phyloP scores from a whole-genome alignment of 2,888 invertebrate species.

The Tromatobia lineatoria region DNA sequence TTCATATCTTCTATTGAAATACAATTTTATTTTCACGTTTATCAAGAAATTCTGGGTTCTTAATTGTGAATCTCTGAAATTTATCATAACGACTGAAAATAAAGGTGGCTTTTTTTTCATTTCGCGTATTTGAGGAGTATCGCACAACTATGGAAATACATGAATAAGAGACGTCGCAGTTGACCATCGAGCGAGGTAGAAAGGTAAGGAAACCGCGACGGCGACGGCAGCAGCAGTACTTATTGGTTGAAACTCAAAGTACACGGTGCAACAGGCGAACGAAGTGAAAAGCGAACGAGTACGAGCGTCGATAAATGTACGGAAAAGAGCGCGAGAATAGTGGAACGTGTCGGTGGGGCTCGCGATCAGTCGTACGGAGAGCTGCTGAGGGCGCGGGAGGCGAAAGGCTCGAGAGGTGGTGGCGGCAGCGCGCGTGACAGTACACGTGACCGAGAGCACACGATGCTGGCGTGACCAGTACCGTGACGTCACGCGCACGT shows the following conservation, averaged over 20 bases:
- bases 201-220: no score
- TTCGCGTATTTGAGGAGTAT: no score
- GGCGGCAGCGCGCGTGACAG: slow-evolving; percentile 82
- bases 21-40: no score
- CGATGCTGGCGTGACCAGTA: slow-evolving; percentile 84
- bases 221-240: no score
- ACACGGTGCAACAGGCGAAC: not conserved
- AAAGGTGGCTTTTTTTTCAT: no score
- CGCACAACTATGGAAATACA: no score
- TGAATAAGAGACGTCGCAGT: no score
- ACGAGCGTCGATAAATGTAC: not conserved
- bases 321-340: not conserved
- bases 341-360: slow-evolving; percentile 1
- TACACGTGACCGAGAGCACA: slow-evolving; percentile 85
- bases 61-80: no score
- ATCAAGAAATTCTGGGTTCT: no score
- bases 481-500: slow-evolving; percentile 85
- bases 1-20: no score
- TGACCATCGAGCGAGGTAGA: no score
- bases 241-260: slow-evolving; percentile 1
- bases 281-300: not conserved
- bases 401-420: slow-evolving; percentile 55
- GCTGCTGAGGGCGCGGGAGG: not conserved
- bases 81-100: no score
- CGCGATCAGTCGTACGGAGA: not conserved